A percentile compares a stretch with the other conserved stretches of the same genome.
Evolutionary conservation across 1,140 invertebrate genomes (phyloP).

Genomic region (Fopius arisanus): DNA sequence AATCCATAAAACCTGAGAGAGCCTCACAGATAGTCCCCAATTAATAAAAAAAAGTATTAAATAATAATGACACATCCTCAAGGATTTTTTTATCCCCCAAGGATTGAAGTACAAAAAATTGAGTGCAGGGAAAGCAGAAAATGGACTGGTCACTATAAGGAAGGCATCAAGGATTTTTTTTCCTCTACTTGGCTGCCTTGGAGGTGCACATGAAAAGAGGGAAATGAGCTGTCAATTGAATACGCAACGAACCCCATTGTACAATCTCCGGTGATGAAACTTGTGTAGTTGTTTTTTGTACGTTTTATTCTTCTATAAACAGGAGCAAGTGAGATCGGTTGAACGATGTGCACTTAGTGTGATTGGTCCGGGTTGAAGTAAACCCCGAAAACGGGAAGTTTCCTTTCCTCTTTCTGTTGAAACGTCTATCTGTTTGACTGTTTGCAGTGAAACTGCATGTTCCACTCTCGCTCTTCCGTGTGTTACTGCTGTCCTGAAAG

Average conservation of each 20-base stretch:
- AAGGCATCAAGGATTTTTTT: too few species aligned
- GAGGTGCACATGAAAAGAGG: neutral
- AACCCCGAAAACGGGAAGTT: neutral
- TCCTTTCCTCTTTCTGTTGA: neutral
- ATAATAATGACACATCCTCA: too few species aligned
- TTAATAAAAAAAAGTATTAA: too few species aligned
- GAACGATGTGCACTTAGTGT: conserved; percentile 61
- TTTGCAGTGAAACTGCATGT: neutral
- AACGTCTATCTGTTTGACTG: neutral
- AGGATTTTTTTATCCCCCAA: too few species aligned
- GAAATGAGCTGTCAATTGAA: conserved; percentile 38
- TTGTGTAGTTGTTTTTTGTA: neutral
- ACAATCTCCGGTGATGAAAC: neutral
- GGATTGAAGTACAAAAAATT: too few species aligned
- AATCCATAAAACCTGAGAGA: too few species aligned
- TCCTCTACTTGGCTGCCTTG: too few species aligned
- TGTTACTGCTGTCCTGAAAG: neutral
- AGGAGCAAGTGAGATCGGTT: conserved; percentile 42
- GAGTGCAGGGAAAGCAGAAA: too few species aligned
- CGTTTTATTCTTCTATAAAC: conserved; percentile 12
- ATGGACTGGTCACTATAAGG: too few species aligned
- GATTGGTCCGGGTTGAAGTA: conserved; percentile 51
- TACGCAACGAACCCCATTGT: conserved; percentile 37
- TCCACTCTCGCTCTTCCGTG: neutral
- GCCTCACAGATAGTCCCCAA: too few species aligned